These are phyloP conservation scores for Ennomos quercinarius DNA, from an alignment of 2,888 invertebrate species.

Conservation along the genomic window DNA sequence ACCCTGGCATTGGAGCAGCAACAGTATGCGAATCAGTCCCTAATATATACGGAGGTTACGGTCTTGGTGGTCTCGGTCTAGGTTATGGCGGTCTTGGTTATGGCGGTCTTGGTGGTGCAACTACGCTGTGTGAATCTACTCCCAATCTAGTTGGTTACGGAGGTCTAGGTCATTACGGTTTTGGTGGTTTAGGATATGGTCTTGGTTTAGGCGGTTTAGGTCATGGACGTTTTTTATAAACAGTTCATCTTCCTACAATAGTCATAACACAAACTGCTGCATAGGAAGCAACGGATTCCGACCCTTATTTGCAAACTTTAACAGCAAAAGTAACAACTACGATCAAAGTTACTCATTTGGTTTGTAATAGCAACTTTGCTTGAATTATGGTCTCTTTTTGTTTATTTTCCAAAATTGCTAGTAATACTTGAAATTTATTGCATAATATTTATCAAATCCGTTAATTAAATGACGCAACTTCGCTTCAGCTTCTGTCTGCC, in stretches of 20 bases:
- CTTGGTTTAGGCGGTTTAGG: conserved; percentile 33
- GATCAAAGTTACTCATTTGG: conserved; percentile 10
- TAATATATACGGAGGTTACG: conserved; percentile 1
- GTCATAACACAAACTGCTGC: conserved; percentile 16
- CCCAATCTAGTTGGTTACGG: conserved; percentile 30
- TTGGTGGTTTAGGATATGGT: conserved; percentile 6
- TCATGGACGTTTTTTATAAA: conserved; percentile 55
- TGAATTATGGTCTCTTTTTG: conserved; percentile 18
- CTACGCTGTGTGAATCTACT: conserved; percentile 39
- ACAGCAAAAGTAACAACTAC: conserved; percentile 2
- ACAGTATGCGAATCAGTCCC: conserved; percentile 4
- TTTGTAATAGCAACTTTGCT: conserved; percentile 13
- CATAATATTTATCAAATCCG: no score
- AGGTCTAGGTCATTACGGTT: conserved; percentile 18
- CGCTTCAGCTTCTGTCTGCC: no score
- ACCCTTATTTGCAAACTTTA: conserved; percentile 21
- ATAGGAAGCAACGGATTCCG: conserved; percentile 20
- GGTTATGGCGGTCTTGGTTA: conserved; percentile 27
- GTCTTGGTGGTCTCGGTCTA: conserved; percentile 12
- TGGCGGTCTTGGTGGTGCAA: conserved; percentile 26
- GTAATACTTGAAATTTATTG: not conserved
- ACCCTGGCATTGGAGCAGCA: no score
- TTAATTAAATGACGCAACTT: no score
- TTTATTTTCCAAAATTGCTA: not conserved
- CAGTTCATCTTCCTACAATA: conserved; percentile 39